Evolutionary conservation across 1,140 invertebrate species (phyloP).

Genomic region (Neodiprion pinetum): DNA sequence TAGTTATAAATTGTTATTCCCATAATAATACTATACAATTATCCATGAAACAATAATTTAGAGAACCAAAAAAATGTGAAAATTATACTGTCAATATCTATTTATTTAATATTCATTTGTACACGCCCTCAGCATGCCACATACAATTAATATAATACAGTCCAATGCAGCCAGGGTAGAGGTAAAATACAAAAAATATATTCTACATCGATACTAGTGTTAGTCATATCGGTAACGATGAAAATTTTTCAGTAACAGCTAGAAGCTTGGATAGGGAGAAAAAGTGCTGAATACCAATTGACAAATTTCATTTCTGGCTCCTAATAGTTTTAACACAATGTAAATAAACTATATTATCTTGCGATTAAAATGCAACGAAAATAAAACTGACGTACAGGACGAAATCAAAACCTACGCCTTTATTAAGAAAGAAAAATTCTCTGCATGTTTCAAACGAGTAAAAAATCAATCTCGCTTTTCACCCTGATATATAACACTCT

Average conservation of each 20-base stretch:
- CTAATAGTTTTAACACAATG: background rate
- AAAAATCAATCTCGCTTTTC: too few relatives aligned
- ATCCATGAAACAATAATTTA: too few relatives aligned
- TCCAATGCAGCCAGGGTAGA: constrained; percentile 51
- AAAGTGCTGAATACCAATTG: constrained; percentile 40
- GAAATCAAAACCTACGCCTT: too few relatives aligned
- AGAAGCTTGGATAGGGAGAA: constrained; percentile 45
- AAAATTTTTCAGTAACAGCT: constrained; percentile 40
- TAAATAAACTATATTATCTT: background rate
- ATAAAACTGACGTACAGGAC: background rate
- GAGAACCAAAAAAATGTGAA: too few relatives aligned
- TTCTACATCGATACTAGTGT: constrained; percentile 43
- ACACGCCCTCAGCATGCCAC: constrained; percentile 52
- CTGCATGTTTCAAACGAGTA: too few relatives aligned
- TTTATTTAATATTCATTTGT: constrained; percentile 53
- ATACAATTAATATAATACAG: constrained; percentile 53
- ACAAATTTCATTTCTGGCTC: constrained; percentile 29
- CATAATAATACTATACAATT: too few relatives aligned
- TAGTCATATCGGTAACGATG: constrained; percentile 42
- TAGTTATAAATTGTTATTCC: too few relatives aligned
- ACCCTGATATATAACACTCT: too few relatives aligned
- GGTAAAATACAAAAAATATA: constrained; percentile 53
- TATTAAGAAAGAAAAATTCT: too few relatives aligned
- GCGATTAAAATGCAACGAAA: background rate
- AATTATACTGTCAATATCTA: constrained; percentile 24